A percentile compares a stretch with the other conserved stretches of the same genome.
These are phyloP conservation scores for Rattus norvegicus DNA, from an alignment of 2,113 vertebrate species.

Conservation along the genomic window DNA sequence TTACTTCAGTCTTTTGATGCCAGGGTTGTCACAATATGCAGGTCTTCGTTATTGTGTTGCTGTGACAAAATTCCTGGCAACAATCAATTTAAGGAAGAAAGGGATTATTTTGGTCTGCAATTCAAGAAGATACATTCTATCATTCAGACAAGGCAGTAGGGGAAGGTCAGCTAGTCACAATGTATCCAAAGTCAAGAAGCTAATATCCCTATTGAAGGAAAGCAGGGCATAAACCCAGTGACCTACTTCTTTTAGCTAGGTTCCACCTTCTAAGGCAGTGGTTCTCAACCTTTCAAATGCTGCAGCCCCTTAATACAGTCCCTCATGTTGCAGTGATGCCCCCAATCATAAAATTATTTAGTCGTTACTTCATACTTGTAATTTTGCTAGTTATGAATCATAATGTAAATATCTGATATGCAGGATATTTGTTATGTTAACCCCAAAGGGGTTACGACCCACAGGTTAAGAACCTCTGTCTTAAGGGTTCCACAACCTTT, in stretches of 20 bases:
- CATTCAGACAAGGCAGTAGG: accelerated
- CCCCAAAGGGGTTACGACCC: neutral
- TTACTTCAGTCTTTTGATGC: constrained; percentile 8
- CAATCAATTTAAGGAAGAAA: neutral
- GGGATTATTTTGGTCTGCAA: neutral
- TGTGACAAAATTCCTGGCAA: neutral
- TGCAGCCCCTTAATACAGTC: neutral
- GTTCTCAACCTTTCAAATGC: neutral
- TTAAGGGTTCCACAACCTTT: neutral
- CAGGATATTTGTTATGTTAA: neutral
- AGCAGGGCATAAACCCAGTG: neutral
- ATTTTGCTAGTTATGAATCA: neutral
- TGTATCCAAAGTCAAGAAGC: neutral
- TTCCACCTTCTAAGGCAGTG: neutral
- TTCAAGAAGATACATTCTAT: neutral
- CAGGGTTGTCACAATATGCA: constrained; percentile 36
- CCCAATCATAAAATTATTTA: neutral
- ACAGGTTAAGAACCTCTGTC: neutral
- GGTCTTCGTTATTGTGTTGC: too few relatives aligned
- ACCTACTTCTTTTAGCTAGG: neutral
- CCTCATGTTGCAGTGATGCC: neutral
- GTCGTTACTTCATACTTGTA: neutral
- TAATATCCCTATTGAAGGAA: neutral
- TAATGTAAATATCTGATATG: neutral
- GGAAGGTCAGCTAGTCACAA: neutral